Conservation (phyloP, 2,113 vertebrate species). For the Rhodinocichla rosea region DNA sequence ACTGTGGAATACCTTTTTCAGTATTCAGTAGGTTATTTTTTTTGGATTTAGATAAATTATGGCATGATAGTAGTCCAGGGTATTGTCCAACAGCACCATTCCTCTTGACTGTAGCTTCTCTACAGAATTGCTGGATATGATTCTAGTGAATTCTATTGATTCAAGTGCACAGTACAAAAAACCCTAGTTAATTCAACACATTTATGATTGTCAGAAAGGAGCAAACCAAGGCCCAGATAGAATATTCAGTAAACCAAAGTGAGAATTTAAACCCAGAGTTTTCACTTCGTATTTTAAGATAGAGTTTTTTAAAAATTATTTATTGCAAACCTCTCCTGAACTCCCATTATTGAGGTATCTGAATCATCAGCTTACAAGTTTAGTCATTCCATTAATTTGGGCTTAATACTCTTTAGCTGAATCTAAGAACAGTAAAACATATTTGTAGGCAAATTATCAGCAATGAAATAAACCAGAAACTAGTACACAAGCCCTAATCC, state of each 20-base stretch:
- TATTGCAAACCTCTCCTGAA: not conserved
- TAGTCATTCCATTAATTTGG: slow-evolving; percentile 33
- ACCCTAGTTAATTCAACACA: not conserved
- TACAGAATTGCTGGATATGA: not conserved
- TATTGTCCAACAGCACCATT: not conserved
- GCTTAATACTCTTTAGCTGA: not conserved
- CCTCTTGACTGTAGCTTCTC: not conserved
- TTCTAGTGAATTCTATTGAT: not conserved
- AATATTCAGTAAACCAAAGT: not conserved
- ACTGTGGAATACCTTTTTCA: not conserved
- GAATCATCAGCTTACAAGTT: slow-evolving; percentile 2
- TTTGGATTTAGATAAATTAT: not conserved
- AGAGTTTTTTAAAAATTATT: not conserved
- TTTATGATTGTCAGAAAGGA: not conserved
- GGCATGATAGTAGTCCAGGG: not conserved
- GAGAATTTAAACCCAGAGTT: not conserved
- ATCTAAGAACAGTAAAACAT: not conserved
- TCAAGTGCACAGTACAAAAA: not conserved
- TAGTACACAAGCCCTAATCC: not conserved
- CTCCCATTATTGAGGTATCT: not conserved
- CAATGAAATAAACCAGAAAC: slow-evolving; percentile 1
- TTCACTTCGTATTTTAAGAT: not conserved
- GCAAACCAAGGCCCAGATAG: not conserved
- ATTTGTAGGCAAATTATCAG: slow-evolving; percentile 9
- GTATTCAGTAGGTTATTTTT: not conserved